Evolutionary conservation across 2,113 vertebrate genomes (phyloP).

Genomic region (Plestiodon gilberti): DNA sequence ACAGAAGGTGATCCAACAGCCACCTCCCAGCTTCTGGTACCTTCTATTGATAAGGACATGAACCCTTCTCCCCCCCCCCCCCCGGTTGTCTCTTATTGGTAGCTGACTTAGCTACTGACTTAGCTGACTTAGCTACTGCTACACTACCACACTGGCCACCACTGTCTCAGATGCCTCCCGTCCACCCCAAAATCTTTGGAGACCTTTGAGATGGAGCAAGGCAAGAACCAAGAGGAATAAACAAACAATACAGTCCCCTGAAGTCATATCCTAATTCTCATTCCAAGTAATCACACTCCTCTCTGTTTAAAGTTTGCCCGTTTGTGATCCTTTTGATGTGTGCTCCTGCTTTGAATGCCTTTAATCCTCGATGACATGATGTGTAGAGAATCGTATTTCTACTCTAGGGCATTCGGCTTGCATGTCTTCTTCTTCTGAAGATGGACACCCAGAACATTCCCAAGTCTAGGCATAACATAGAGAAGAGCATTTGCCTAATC

Average conservation of each 20-base stretch:
- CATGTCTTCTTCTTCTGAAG: background rate
- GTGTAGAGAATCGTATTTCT: rapidly evolving
- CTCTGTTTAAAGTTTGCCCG: rapidly evolving
- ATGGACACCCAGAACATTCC: rapidly evolving
- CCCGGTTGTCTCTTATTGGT: too few relatives aligned
- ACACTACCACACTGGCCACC: background rate
- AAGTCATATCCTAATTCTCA: background rate
- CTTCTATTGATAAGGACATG: too few relatives aligned
- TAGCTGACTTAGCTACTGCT: too few relatives aligned
- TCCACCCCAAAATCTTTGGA: background rate
- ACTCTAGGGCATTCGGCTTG: rapidly evolving
- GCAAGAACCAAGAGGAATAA: background rate
- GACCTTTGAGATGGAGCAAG: background rate
- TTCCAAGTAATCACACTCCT: rapidly evolving
- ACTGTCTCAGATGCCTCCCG: background rate
- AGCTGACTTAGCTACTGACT: too few relatives aligned
- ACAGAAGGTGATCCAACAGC: too few relatives aligned
- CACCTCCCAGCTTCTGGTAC: too few relatives aligned
- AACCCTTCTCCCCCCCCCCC: too few relatives aligned
- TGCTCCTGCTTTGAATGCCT: background rate
- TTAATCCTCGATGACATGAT: rapidly evolving
- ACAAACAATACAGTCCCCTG: background rate
- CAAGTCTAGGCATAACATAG: rapidly evolving
- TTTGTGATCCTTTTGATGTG: background rate
- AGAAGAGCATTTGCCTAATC: background rate